These are phyloP conservation scores for Epinephelus cyanopodus DNA, from an alignment of 2,113 vertebrate species.

Conservation along the genomic window DNA sequence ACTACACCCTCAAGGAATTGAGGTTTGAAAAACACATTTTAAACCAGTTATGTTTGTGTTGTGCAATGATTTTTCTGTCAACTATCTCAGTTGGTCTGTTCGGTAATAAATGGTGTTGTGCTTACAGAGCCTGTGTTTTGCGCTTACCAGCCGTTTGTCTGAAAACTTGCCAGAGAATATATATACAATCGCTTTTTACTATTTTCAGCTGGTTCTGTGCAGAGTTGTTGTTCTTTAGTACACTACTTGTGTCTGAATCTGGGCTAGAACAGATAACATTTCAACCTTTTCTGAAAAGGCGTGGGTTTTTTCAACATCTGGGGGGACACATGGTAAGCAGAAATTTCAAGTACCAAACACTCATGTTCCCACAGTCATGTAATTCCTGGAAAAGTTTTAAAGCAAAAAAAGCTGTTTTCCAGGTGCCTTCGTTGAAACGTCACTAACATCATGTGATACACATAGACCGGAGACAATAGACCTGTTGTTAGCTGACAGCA, in stretches of 20 bases:
- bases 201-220: slow-evolving; percentile 22
- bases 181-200: slow-evolving; percentile 28
- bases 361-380: too few species aligned
- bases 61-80: slow-evolving; percentile 70
- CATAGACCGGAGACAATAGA: too few species aligned
- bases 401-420: too few species aligned
- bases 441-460: too few species aligned
- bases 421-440: too few species aligned
- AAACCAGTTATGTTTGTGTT: slow-evolving; percentile 66
- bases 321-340: too few species aligned
- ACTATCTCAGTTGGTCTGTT: slow-evolving; percentile 57
- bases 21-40: slow-evolving; percentile 62
- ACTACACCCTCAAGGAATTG: slow-evolving; percentile 60
- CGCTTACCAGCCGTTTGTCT: slow-evolving; percentile 43
- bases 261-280: slow-evolving; percentile 24
- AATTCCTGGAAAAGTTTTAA: too few species aligned
- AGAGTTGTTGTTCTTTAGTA: background rate
- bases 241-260: slow-evolving; percentile 1
- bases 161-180: slow-evolving; percentile 45
- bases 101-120: slow-evolving; percentile 70
- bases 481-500: too few species aligned
- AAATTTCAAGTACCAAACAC: too few species aligned
- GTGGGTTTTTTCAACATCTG: too few species aligned
- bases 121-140: slow-evolving; percentile 25
- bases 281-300: background rate